Conservation (phyloP, 2,113 vertebrate genomes). For the Platichthys stellatus region DNA sequence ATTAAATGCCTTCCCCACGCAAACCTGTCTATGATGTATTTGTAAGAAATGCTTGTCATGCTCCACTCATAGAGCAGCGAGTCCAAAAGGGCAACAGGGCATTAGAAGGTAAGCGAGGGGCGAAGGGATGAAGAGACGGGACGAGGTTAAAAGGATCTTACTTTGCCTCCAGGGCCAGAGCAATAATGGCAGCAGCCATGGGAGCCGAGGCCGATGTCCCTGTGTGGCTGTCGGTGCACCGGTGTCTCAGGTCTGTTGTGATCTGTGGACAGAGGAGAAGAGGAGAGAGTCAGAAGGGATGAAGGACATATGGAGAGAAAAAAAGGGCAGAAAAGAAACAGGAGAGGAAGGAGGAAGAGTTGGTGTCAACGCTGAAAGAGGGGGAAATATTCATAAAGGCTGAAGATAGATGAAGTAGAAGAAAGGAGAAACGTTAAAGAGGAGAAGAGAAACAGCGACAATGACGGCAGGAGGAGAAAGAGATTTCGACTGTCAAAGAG, state of each 20-base stretch:
- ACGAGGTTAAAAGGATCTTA: slow-evolving; percentile 84
- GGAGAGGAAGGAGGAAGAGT: not conserved
- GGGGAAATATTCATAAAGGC: not conserved
- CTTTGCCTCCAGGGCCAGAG: slow-evolving; percentile 98
- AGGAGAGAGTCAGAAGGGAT: not conserved
- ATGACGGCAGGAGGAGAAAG: slow-evolving; percentile 5
- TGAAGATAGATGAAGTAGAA: not conserved
- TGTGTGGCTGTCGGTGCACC: slow-evolving; percentile 98
- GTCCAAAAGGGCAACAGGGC: slow-evolving; percentile 23
- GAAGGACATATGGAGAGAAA: slow-evolving; percentile 3
- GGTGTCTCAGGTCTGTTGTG: slow-evolving; percentile 96
- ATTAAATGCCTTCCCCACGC: too few species aligned
- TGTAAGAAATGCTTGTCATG: slow-evolving; percentile 27
- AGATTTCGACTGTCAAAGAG: slow-evolving; percentile 5
- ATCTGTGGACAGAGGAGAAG: slow-evolving; percentile 85
- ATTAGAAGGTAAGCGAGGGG: slow-evolving; percentile 44
- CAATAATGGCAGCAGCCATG: slow-evolving; percentile 98
- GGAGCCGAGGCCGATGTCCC: slow-evolving; percentile 98
- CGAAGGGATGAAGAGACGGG: slow-evolving; percentile 47
- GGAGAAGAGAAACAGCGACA: slow-evolving; percentile 5
- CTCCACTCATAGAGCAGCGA: slow-evolving; percentile 26
- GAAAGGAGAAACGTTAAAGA: not conserved
- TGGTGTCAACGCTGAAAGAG: slow-evolving; percentile 1
- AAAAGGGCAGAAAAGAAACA: not conserved
- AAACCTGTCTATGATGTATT: not conserved